Base-by-base conservation (phyloP, 2,797 vertebrate species). In the Streptopelia turtur region DNA sequence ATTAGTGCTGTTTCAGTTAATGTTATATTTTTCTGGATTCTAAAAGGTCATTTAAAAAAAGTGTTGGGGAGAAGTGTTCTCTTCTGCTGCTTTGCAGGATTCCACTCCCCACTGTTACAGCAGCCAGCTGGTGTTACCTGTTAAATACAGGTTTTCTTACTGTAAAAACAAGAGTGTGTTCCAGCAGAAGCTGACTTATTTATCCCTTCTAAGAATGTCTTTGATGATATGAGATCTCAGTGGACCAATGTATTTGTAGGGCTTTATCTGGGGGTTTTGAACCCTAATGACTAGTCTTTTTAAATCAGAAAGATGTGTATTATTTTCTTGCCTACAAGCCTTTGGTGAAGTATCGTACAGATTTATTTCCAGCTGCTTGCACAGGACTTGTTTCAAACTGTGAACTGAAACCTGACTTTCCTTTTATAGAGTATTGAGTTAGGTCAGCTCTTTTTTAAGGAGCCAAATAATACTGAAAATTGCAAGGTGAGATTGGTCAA, bases 371-470 rank as follows among this genome's bases (percentile, higher is more conserved):
- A 93, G 60, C 33, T 93, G 69, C 30, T 45, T 30, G 59, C 49
- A 30, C 27, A 86, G 79, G 31, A 39, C 35, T 80, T 70, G 14
- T 52, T 92, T 83, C 64, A 72, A 85, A 91, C 37, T 45, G 56
- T 83, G 65, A 94, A 92, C 60, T 90, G 91, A 96, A 94, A 95
- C 50, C 47, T 69, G 57, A 50, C 39, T 84, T 93, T 56, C 60
- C 14, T 72, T 79, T 89, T 84, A 71, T 65, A 69, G 56, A 81
- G 13, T 77, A 77, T 31, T 72, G 59, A 83, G 17, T 90, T 91
- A 39, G 71, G 25, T 87, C 80, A 90, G 6, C 43, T 24, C 25
- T 49, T 39, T 56, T 81, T 74, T n/a, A 65, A 75, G 61, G 47
- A 75, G 37, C 84, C 55, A 64, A 47, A 23, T 70, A 89, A 70